A percentile compares a stretch with the other conserved stretches of the same genome.
Evolutionary conservation across 2,888 invertebrate genomes (phyloP).

Genomic region (Lypha dubia): DNA sequence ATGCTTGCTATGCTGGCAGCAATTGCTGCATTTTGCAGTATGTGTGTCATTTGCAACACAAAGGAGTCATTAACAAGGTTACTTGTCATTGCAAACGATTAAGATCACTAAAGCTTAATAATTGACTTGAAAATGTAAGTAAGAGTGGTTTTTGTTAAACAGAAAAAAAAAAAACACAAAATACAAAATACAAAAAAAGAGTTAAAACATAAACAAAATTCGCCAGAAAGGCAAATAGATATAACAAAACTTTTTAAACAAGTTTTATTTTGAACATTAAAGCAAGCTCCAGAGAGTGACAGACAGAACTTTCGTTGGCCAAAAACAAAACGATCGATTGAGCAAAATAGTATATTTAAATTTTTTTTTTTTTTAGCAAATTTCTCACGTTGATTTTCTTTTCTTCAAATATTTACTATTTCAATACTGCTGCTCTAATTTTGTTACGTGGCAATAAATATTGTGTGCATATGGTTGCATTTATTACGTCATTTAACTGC

Average conservation of each 20-base stretch:
- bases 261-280: conserved; percentile 26
- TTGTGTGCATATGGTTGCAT: conserved; percentile 33
- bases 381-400: background rate
- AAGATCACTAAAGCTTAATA: conserved; percentile 68
- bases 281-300: background rate
- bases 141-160: conserved; percentile 27
- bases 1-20: conserved; percentile 52
- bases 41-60: conserved; percentile 68
- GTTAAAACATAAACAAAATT: conserved; percentile 39
- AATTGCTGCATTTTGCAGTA: conserved; percentile 27
- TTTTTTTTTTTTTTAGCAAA: background rate
- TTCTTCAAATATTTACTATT: background rate
- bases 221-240: conserved; percentile 1
- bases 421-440: conserved; percentile 58
- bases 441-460: conserved; percentile 8
- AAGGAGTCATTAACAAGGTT: conserved; percentile 72
- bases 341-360: background rate
- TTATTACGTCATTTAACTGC: conserved; percentile 66
- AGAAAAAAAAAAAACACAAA: background rate
- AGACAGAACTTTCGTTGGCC: background rate
- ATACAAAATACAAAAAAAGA: conserved; percentile 1
- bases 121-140: conserved; percentile 63
- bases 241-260: conserved; percentile 25
- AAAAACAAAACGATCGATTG: background rate
- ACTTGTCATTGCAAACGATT: conserved; percentile 71